phyloP scores from a whole-genome alignment of 2,888 invertebrate genomes.

The Anodontia alba region DNA sequence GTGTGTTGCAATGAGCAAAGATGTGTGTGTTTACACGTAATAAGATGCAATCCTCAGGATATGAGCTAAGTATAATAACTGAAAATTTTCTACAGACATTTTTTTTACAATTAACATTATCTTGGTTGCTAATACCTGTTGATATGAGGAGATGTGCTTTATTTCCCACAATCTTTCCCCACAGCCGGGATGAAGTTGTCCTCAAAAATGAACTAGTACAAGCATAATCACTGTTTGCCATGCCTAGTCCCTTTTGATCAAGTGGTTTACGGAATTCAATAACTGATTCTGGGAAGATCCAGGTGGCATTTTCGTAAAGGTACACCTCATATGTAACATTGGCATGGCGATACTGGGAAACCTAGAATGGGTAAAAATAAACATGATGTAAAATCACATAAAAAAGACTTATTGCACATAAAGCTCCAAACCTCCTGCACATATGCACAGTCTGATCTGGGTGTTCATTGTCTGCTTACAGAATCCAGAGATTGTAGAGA shows the following conservation, averaged over 20 bases:
- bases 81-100: no score
- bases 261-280: slow-evolving; percentile 69
- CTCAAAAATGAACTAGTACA: slow-evolving; percentile 35
- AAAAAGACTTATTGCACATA: no score
- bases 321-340: slow-evolving; percentile 72
- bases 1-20: no score
- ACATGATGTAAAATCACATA: neutral
- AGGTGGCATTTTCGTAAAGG: slow-evolving; percentile 69
- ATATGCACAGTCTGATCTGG: no score
- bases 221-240: slow-evolving; percentile 28
- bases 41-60: no score
- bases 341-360: slow-evolving; percentile 61
- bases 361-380: slow-evolving; percentile 44
- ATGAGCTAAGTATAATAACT: no score
- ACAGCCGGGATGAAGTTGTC: slow-evolving; percentile 52
- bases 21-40: no score
- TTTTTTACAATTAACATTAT: no score
- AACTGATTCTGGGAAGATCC: slow-evolving; percentile 69
- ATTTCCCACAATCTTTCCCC: slow-evolving; percentile 68
- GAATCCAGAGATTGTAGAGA: no score
- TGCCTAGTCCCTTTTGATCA: slow-evolving; percentile 59
- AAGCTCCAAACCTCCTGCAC: no score
- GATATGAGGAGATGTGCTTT: slow-evolving; percentile 66
- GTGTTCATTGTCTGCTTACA: no score
- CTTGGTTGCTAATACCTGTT: slow-evolving; percentile 71